phyloP scores from a whole-genome alignment of 2,113 vertebrate genomes.

The Emydocephalus ijimae region DNA sequence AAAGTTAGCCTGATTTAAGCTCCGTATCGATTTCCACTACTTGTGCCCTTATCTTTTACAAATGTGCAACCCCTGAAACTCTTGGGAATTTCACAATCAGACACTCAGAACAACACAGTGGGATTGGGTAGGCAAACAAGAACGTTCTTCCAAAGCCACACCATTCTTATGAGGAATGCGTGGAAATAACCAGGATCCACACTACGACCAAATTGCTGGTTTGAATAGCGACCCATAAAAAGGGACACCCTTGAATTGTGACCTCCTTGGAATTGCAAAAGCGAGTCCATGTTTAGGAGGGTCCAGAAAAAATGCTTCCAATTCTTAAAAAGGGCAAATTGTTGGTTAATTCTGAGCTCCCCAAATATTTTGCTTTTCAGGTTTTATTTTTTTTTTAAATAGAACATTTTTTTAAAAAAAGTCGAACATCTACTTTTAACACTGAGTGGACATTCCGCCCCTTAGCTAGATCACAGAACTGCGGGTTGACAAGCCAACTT shows the following conservation, averaged over 20 bases:
- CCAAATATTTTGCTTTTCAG: neutral
- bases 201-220: conserved; percentile 39
- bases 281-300: conserved; percentile 3
- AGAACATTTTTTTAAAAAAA: neutral
- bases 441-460: neutral
- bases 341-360: neutral
- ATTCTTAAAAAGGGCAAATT: neutral
- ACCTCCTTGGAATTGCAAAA: conserved; percentile 1
- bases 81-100: neutral
- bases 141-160: neutral
- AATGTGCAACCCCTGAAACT: neutral
- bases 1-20: neutral
- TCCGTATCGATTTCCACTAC: neutral
- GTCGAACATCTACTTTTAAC: neutral
- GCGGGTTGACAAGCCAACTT: neutral
- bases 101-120: neutral
- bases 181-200: conserved; percentile 53
- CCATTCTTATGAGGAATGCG: conserved; percentile 35
- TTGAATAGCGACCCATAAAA: conserved; percentile 45
- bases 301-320: conserved; percentile 3
- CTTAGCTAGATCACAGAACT: neutral
- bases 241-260: conserved; percentile 24
- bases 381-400: neutral
- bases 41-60: neutral
- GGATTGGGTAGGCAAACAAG: neutral